These are phyloP conservation scores for Tapirus indicus DNA, from an alignment of 2,797 vertebrate species.

Conservation along the genomic window DNA sequence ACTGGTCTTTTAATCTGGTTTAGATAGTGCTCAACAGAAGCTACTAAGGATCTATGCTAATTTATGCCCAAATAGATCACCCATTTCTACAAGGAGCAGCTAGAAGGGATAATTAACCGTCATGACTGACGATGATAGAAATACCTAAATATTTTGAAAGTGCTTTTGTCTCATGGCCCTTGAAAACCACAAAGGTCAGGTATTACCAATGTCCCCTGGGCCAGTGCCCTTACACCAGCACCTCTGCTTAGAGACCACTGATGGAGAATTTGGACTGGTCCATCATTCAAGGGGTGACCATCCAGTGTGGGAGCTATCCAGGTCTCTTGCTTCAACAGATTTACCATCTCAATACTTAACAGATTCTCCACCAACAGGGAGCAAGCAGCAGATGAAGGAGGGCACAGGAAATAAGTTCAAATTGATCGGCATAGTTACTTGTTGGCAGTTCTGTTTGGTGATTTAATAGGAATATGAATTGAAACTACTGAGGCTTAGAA, in stretches of 20 bases:
- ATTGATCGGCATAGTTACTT: background rate
- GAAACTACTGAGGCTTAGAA: background rate
- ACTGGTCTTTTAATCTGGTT: background rate
- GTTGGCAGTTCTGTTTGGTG: background rate
- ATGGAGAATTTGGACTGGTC: background rate
- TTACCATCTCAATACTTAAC: background rate
- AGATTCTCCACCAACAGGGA: background rate
- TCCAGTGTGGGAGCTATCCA: background rate
- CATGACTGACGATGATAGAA: background rate
- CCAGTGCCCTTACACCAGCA: background rate
- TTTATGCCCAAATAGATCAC: background rate
- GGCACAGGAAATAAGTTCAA: background rate
- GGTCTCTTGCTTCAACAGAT: background rate
- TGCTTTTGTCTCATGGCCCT: background rate
- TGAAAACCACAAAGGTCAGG: background rate
- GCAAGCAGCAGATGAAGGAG: background rate
- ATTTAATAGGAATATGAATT: constrained; percentile 17
- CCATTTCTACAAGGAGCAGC: background rate
- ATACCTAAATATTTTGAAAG: background rate
- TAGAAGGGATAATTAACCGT: background rate
- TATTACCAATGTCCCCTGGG: background rate
- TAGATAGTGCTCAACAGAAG: background rate
- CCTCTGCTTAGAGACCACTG: background rate
- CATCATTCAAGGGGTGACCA: background rate
- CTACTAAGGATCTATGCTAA: background rate